phyloP scores from a whole-genome alignment of 2,888 invertebrate genomes.

The Ophion slaviceki region DNA sequence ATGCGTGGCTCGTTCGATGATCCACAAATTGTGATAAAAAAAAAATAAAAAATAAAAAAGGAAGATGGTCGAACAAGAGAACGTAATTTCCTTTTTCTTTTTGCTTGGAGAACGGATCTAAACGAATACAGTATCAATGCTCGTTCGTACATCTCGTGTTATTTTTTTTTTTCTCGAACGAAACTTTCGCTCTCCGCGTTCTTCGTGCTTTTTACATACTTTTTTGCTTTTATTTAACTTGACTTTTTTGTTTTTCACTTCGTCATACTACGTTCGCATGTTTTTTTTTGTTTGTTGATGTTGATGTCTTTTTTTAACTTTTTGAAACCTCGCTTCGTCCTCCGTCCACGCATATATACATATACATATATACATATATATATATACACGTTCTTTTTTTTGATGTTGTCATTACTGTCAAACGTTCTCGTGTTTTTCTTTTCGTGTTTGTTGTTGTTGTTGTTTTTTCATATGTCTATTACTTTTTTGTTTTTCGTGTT shows the following conservation, averaged over 20 bases:
- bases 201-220: conserved; percentile 69
- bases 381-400: conserved; percentile 51
- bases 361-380: too few species aligned
- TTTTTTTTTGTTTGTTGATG: conserved; percentile 77
- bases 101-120: conserved; percentile 64
- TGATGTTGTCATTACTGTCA: conserved; percentile 62
- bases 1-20: conserved; percentile 54
- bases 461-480: conserved; percentile 35
- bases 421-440: conserved; percentile 70
- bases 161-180: conserved; percentile 61
- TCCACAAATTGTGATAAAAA: conserved; percentile 50
- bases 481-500: conserved; percentile 73
- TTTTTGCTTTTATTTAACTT: conserved; percentile 69
- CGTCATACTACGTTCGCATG: conserved; percentile 66
- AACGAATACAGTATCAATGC: conserved; percentile 81
- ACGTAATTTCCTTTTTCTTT: conserved; percentile 66
- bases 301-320: conserved; percentile 57
- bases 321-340: conserved; percentile 72
- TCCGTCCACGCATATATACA: conserved; percentile 53
- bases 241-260: conserved; percentile 63
- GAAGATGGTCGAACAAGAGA: conserved; percentile 71
- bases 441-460: conserved; percentile 9
- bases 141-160: conserved; percentile 78
- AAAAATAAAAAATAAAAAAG: conserved; percentile 65
- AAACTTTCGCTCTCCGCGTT: conserved; percentile 70